Percentiles rank a stretch among this genome's conserved stretches.
Conservation (phyloP, 2,797 vertebrate genomes). For the Anguilla marmorata region DNA sequence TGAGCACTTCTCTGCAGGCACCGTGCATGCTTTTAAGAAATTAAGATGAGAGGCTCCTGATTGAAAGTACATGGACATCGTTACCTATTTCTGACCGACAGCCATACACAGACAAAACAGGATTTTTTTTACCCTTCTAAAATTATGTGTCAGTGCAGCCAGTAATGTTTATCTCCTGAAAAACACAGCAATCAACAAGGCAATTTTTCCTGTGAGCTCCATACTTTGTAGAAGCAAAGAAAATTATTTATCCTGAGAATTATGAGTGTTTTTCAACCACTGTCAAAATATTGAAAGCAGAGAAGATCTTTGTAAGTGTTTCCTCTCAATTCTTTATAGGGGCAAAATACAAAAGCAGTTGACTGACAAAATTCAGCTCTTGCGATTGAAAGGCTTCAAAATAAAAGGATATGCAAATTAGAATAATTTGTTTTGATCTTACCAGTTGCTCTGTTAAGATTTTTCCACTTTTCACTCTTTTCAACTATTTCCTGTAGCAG, state of each 20-base stretch:
- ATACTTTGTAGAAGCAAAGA: slow-evolving; percentile 3
- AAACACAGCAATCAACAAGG: slow-evolving; percentile 30
- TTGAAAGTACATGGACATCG: neutral
- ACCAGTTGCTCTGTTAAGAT: slow-evolving; percentile 13
- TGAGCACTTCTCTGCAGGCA: slow-evolving; percentile 35
- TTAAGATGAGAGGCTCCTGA: slow-evolving; percentile 40
- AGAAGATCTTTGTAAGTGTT: neutral
- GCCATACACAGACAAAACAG: neutral
- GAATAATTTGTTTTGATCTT: slow-evolving; percentile 23
- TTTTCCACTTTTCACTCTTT: neutral
- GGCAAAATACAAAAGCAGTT: slow-evolving; percentile 8
- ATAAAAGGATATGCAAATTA: slow-evolving; percentile 24
- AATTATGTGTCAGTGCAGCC: neutral
- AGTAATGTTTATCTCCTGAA: neutral
- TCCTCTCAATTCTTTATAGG: slow-evolving; percentile 12
- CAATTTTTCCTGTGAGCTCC: slow-evolving; percentile 10
- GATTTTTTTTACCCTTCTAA: neutral
- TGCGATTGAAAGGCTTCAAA: slow-evolving; percentile 25
- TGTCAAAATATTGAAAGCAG: slow-evolving; percentile 23
- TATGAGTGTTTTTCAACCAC: slow-evolving; percentile 9
- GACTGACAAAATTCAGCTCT: slow-evolving; percentile 30
- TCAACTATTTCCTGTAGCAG: neutral
- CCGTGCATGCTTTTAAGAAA: slow-evolving; percentile 50
- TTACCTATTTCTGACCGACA: neutral
- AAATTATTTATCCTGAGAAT: slow-evolving; percentile 16